A percentile compares a stretch with the other conserved stretches of the same genome.
These are phyloP conservation scores for Ifrita kowaldi DNA, from an alignment of 2,113 vertebrate genomes.

Conservation along the genomic window DNA sequence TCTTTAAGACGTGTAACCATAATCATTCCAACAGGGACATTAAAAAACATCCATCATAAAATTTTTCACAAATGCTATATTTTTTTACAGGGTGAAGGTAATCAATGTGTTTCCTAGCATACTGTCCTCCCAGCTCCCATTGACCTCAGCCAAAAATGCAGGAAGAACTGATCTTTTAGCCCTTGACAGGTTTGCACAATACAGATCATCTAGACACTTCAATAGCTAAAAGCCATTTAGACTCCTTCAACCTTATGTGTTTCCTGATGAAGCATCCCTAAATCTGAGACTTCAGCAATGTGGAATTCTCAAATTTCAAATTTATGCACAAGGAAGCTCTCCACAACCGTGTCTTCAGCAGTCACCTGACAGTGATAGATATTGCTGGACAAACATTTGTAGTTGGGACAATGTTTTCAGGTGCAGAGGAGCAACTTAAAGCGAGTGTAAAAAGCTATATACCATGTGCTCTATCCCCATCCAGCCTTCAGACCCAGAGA, in stretches of 20 bases:
- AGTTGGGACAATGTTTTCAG: background rate
- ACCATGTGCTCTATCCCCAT: background rate
- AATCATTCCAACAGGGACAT: background rate
- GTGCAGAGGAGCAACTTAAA: background rate
- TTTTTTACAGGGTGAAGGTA: background rate
- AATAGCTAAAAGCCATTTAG: background rate
- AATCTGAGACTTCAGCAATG: background rate
- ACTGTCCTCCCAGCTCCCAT: background rate
- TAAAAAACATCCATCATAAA: background rate
- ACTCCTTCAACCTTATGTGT: background rate
- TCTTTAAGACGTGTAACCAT: background rate
- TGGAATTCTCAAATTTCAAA: background rate
- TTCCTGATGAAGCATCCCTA: background rate
- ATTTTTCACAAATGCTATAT: background rate
- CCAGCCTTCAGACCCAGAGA: background rate
- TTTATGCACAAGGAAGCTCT: background rate
- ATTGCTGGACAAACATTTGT: background rate
- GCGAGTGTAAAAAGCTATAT: background rate
- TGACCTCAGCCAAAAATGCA: background rate
- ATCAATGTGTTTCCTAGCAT: background rate
- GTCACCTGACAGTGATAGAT: background rate
- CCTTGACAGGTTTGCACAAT: background rate
- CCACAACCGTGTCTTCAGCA: background rate
- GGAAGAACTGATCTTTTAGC: background rate
- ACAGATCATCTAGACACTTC: background rate